Evolutionary conservation across 2,888 invertebrate genomes (phyloP).

Genomic region (Scaptomyza flava): DNA sequence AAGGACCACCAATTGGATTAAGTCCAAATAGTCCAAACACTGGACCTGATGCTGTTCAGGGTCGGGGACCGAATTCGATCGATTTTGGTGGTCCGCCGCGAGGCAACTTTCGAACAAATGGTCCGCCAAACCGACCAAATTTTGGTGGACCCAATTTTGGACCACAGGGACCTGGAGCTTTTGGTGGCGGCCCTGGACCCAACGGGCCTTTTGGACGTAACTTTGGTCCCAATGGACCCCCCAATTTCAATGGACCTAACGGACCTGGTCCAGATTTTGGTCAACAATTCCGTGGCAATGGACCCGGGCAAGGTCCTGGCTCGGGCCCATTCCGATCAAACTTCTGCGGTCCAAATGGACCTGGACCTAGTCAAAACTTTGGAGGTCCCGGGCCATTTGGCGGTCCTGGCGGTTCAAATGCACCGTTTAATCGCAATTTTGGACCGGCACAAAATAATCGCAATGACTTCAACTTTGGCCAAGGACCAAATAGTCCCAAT

Average conservation of each 20-base stretch:
- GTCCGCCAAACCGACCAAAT: conserved; percentile 23
- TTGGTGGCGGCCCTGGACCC: conserved; percentile 24
- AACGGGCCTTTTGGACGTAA: conserved; percentile 43
- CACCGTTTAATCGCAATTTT: conserved; percentile 18
- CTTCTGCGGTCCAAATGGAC: conserved; percentile 43
- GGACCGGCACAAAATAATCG: conserved; percentile 32
- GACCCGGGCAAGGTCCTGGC: conserved; percentile 28
- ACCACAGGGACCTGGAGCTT: conserved; percentile 22
- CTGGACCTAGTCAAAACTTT: conserved; percentile 36
- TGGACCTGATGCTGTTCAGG: conserved; percentile 17
- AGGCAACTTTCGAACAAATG: conserved; percentile 20
- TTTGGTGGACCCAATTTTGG: conserved; percentile 29
- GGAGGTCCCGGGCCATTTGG: conserved; percentile 31
- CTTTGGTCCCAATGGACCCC: conserved; percentile 40
- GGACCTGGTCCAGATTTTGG: conserved; percentile 38
- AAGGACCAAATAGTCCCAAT: conserved; percentile 29
- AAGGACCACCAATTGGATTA: conserved; percentile 12
- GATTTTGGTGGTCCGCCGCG: conserved; percentile 35
- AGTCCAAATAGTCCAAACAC: conserved; percentile 28
- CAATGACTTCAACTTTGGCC: conserved; percentile 37
- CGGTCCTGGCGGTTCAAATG: conserved; percentile 30
- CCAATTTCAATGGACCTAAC: conserved; percentile 36
- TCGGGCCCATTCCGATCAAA: conserved; percentile 37
- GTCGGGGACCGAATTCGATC: conserved; percentile 40
- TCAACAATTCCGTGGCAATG: conserved; percentile 32